Conservation (phyloP, 2,797 vertebrate genomes). For the Danio kyathit region DNA sequence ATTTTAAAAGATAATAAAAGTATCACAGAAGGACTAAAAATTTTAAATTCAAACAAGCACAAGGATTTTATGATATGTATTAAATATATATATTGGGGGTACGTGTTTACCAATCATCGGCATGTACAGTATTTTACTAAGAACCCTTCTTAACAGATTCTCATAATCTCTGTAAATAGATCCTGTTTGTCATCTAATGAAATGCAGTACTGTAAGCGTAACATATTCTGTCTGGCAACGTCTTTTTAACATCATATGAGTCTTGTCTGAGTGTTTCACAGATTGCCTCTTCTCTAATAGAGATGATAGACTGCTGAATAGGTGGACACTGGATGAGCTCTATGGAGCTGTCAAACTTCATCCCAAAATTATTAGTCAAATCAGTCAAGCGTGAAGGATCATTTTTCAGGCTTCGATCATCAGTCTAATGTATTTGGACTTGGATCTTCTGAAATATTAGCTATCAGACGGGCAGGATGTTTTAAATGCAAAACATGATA, state of each 20-base stretch:
- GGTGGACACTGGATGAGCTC: slow-evolving; percentile 57
- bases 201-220: slow-evolving; percentile 48
- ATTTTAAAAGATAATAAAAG: no score
- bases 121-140: background rate
- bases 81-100: background rate
- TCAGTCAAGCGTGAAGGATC: slow-evolving; percentile 57
- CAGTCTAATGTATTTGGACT: slow-evolving; percentile 59
- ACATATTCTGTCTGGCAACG: slow-evolving; percentile 60
- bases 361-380: slow-evolving; percentile 66
- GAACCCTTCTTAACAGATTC: slow-evolving; percentile 27
- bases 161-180: slow-evolving; percentile 19
- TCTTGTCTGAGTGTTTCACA: slow-evolving; percentile 52
- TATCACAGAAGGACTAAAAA: no score
- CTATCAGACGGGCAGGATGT: slow-evolving; percentile 18
- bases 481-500: slow-evolving; percentile 5
- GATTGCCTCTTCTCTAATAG: slow-evolving; percentile 63
- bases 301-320: slow-evolving; percentile 61
- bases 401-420: slow-evolving; percentile 60
- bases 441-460: slow-evolving; percentile 40
- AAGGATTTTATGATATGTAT: no score
- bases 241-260: slow-evolving; percentile 53
- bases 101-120: background rate
- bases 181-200: slow-evolving; percentile 44
- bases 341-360: slow-evolving; percentile 63
- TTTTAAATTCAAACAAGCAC: no score